phyloP scores from a whole-genome alignment of 37 sponge, comb jelly and placozoan species.

The Sycon ciliatum region DNA sequence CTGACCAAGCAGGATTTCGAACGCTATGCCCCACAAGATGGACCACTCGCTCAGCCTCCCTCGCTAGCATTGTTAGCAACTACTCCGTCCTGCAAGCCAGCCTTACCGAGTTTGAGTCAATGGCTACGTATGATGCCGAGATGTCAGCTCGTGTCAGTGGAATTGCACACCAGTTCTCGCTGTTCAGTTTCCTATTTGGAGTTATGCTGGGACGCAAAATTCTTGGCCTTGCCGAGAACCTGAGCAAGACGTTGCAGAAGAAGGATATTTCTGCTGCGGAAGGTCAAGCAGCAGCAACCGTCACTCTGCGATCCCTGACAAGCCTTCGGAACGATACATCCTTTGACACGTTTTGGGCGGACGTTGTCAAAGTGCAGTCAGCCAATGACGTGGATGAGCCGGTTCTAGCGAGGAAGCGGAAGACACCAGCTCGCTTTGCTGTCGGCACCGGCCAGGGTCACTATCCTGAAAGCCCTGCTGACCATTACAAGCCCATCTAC shows the following conservation, averaged over 20 bases:
- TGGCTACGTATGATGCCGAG: background rate
- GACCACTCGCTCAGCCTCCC: background rate
- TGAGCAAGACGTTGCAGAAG: background rate
- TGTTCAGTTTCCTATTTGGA: background rate
- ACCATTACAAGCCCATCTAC: background rate
- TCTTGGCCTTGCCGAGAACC: background rate
- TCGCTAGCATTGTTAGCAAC: background rate
- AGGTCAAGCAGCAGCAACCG: background rate
- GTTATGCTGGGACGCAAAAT: background rate
- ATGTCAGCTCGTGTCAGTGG: background rate
- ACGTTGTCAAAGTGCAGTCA: background rate
- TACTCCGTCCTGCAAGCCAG: constrained; percentile 5
- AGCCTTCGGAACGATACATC: background rate
- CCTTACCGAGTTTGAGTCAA: background rate
- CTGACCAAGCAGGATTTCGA: constrained; percentile 18
- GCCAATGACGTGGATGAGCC: background rate
- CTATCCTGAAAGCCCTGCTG: background rate
- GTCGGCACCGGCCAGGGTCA: background rate
- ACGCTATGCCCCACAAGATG: constrained; percentile 2
- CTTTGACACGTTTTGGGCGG: background rate
- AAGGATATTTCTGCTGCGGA: constrained; percentile 11
- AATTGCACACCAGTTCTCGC: background rate
- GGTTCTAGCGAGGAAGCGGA: background rate
- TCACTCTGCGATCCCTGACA: background rate
- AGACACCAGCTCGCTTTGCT: background rate